A percentile compares a stretch with the other conserved stretches of the same genome.
Conservation (phyloP, 2,888 invertebrate species). For the Imbricaverruca yamaguchii region DNA sequence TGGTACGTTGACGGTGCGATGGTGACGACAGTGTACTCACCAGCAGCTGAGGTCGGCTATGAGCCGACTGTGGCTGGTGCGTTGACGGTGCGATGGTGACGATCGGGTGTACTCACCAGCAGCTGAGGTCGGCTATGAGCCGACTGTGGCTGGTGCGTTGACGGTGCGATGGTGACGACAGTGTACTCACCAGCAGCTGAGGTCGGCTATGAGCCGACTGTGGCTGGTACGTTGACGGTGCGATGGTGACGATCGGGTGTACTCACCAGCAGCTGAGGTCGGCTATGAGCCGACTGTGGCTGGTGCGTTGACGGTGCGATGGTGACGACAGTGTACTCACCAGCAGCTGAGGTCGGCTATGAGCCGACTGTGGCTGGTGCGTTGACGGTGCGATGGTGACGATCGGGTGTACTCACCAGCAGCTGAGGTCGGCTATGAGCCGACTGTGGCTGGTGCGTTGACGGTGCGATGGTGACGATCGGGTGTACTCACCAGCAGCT, state of each 20-base stretch:
- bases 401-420: conserved; percentile 56
- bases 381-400: too few species aligned
- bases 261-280: conserved; percentile 87
- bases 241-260: background rate
- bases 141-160: too few species aligned
- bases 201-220: conserved; percentile 69
- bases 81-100: too few species aligned
- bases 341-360: conserved; percentile 90
- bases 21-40: conserved; percentile 48
- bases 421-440: conserved; percentile 94
- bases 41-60: conserved; percentile 90
- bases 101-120: conserved; percentile 56
- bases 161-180: too few species aligned
- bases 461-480: too few species aligned
- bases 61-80: too few species aligned
- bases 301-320: too few species aligned
- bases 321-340: conserved; percentile 48
- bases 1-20: too few species aligned
- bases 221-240: too few species aligned
- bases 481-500: conserved; percentile 67
- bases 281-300: conserved; percentile 47
- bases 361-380: too few species aligned
- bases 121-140: conserved; percentile 94
- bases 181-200: conserved; percentile 70
- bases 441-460: too few species aligned